Conservation (phyloP, 2,113 vertebrate species). For the Lepidothrix coronata region DNA sequence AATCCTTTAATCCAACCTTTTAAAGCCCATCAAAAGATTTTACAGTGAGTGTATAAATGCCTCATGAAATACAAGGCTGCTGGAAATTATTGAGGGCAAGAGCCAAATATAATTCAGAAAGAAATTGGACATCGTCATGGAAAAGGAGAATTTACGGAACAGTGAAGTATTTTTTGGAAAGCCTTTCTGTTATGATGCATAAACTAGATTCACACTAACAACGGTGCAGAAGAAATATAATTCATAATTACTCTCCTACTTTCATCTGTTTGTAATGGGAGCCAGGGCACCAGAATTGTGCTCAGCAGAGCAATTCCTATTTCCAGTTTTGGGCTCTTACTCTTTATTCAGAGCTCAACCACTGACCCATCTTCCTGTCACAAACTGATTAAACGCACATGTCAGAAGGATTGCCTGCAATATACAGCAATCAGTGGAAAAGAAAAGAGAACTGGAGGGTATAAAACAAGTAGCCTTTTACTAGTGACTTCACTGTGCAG, state of each 20-base stretch:
- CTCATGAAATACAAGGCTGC: not conserved
- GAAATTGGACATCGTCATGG: not conserved
- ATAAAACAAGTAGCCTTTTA: not conserved
- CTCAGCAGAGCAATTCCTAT: not conserved
- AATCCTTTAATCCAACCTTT: conserved; percentile 30
- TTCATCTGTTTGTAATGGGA: not conserved
- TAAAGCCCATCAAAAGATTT: conserved; percentile 30
- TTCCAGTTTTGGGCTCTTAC: not conserved
- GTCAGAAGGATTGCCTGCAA: conserved; percentile 27
- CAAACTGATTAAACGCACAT: conserved; percentile 11
- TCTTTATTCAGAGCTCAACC: not conserved
- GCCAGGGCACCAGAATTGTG: not conserved
- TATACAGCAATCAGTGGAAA: not conserved
- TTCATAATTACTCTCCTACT: not conserved
- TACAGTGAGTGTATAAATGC: not conserved
- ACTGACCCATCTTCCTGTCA: conserved; percentile 26
- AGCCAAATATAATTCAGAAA: conserved; percentile 21
- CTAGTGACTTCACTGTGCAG: not conserved
- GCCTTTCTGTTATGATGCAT: not conserved
- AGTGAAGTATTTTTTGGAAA: not conserved
- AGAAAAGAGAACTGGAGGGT: not conserved
- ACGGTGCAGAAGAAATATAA: not conserved
- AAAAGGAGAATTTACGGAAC: conserved; percentile 23
- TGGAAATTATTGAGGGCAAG: conserved; percentile 20
- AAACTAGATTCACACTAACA: not conserved